phyloP scores from a whole-genome alignment of 1,140 invertebrate genomes.

The Diachasmimorpha longicaudata region DNA sequence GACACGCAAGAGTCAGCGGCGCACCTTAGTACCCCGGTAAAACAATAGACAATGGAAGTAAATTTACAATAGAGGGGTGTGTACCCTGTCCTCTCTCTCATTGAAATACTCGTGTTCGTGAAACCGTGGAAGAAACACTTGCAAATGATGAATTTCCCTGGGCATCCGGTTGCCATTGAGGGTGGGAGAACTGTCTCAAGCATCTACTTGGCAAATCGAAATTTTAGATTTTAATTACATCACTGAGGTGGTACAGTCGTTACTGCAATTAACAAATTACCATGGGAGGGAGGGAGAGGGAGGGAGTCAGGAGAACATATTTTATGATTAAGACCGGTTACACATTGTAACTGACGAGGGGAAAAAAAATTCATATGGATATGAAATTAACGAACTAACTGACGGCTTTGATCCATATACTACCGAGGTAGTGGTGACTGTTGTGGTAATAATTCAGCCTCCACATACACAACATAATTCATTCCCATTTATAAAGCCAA shows the following conservation, averaged over 20 bases:
- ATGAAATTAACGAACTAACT: neutral
- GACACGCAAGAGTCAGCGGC: conserved; percentile 12
- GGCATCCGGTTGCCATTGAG: neutral
- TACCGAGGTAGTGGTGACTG: neutral
- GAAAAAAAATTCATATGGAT: neutral
- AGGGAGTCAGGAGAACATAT: neutral
- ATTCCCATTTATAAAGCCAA: conserved; percentile 46
- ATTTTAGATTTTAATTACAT: neutral
- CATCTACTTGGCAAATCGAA: neutral
- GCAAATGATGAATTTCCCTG: neutral
- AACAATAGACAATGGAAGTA: conserved; percentile 23
- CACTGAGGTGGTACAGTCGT: neutral
- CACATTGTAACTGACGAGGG: neutral
- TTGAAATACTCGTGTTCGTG: conserved; percentile 2
- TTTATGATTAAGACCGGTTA: neutral
- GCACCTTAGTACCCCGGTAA: neutral
- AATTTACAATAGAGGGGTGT: conserved; percentile 20
- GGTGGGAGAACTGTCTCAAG: neutral
- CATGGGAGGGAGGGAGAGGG: too few relatives aligned
- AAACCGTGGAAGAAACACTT: conserved; percentile 5
- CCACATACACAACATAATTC: conserved; percentile 36
- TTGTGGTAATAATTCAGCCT: neutral
- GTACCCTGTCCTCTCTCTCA: neutral
- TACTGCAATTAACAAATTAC: neutral
- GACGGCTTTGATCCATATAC: neutral